Evolutionary conservation across 1,140 invertebrate species (phyloP), one percentile per base, ranked within the genome.

Genomic region (Sycobia sp.): DNA sequence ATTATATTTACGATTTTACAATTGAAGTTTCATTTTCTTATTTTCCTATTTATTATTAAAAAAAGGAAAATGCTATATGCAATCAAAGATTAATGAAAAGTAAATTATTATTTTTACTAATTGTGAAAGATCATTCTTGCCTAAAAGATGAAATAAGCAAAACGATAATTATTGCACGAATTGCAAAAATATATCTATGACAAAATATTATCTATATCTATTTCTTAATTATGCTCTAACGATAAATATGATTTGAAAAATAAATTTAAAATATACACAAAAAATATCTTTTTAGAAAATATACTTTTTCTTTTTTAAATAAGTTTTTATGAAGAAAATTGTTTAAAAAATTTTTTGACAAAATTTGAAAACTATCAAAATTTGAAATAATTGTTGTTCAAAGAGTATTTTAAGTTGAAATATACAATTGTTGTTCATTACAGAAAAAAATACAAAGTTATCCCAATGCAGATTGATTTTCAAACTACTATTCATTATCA

Each of bases 141-240:
- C 10, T 49, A 8, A 29, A 10, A 32, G 4, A 11, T 32, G 29
- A 38, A 23, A 22, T 18, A 18, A 34, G n/a, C 18, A 23, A 16
- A 13, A 32, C 32, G 32, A 47, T 3, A 49, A 55, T 41, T 51
- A 14, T 27, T 50, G 44, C 54, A 23, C 38, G 4, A 51, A 63
- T 51, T 43, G 44, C 27, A 25, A 56, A 57, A 57, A 57, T 47
- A 46, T 50, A 41, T 57, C 29, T 51, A 57, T 25, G 60, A 56
- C 32, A 62, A 29, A 63, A 63, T n/a, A n/a, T 63, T 57, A 51
- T 63, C 57, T 57, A 47, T 63, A 63, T 49, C 57, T 46, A 51
- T 41, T 43, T 34, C 46, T 63, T 51, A 57, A 18, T 25, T 50
- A 63, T 57, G 54, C 54, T 10, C 46, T 57, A 63, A 34, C 57